Evolutionary conservation across 2,113 vertebrate species (phyloP), one percentile per base, ranked within the genome.

Genomic region (Myanophis thanlyinensis): DNA sequence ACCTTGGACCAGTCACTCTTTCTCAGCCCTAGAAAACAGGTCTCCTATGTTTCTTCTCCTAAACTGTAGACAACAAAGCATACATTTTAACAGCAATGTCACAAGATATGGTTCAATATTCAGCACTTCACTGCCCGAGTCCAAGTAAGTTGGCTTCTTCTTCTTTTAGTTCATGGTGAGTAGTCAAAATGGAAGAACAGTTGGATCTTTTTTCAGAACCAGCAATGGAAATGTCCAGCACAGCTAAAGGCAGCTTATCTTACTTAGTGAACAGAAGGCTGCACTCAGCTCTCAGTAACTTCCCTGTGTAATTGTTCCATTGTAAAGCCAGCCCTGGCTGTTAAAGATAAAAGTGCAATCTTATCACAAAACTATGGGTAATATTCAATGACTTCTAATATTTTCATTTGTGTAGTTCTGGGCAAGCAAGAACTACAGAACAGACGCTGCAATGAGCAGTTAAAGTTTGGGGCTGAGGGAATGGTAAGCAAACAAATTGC

Each of bases 401-500:
- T 85, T 51, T 92, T 85, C 73, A 85, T 13, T 23, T 49, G 47
- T 53, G 40, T 53, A 59, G 22, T 62, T 51, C 35, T 18, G 27
- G 44, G 20, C 56, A 89, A 86, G 23, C 73, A 90, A 85, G 54
- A 85, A 91, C 53, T 25, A 92, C 88, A 93, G 94, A 94, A 88
- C 49, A 23, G 3, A 23, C 95, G 87, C 49, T 89, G 15, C 2
- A 54, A 59, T 46, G 40, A 89, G 30, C 22, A 56, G 48, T 46
- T 5, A 95, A 93, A 49, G 90, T 93, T 8, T 56, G 91, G 30
- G 7, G n/a, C 22, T 44, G 51, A 8, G 51, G 84, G 35, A 35
- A 15, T 91, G 56, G 89, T 23, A 93, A 92, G 93, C 89, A 0
- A 94, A 94, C 86, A 95, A 40, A 47, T 94, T 80, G 8, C 85